Percentiles rank a stretch among this genome's conserved stretches.
Evolutionary conservation across 2,797 vertebrate genomes (phyloP).

Genomic region (Sebastes ruberrimus): DNA sequence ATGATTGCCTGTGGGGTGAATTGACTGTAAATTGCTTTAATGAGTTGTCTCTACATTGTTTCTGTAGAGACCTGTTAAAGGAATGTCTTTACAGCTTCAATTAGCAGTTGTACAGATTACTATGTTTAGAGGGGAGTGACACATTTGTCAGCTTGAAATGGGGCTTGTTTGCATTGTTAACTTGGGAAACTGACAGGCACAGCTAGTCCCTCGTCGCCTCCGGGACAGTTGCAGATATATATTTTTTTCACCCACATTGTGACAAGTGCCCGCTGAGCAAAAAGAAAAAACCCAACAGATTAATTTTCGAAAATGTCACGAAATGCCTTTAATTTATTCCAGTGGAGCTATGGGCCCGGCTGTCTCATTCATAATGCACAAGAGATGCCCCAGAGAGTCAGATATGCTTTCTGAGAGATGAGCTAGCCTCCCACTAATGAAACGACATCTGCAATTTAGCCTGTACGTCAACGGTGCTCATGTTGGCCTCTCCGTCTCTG

Average conservation of each 20-base stretch:
- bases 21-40: constrained; percentile 60
- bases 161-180: constrained; percentile 55
- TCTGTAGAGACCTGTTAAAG: constrained; percentile 23
- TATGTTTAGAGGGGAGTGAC: constrained; percentile 14
- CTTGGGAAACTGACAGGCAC: constrained; percentile 40
- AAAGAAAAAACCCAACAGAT: constrained; percentile 54
- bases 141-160: constrained; percentile 35
- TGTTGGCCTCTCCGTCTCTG: constrained; percentile 39
- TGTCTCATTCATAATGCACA: constrained; percentile 73
- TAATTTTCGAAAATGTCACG: constrained; percentile 71
- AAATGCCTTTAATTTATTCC: constrained; percentile 72
- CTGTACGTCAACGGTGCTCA: constrained; percentile 49
- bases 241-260: constrained; percentile 26
- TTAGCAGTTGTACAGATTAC: constrained; percentile 15
- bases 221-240: constrained; percentile 42
- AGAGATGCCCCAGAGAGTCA: constrained; percentile 65
- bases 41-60: constrained; percentile 30
- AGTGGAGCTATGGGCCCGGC: constrained; percentile 37
- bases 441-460: constrained; percentile 76
- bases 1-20: constrained; percentile 52
- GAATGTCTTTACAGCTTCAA: constrained; percentile 24
- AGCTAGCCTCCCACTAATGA: constrained; percentile 68
- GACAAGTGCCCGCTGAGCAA: constrained; percentile 57
- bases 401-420: constrained; percentile 70
- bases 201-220: constrained; percentile 41